These are phyloP conservation scores for Acropternis orthonyx DNA, from an alignment of 2,797 vertebrate species.

Conservation along the genomic window DNA sequence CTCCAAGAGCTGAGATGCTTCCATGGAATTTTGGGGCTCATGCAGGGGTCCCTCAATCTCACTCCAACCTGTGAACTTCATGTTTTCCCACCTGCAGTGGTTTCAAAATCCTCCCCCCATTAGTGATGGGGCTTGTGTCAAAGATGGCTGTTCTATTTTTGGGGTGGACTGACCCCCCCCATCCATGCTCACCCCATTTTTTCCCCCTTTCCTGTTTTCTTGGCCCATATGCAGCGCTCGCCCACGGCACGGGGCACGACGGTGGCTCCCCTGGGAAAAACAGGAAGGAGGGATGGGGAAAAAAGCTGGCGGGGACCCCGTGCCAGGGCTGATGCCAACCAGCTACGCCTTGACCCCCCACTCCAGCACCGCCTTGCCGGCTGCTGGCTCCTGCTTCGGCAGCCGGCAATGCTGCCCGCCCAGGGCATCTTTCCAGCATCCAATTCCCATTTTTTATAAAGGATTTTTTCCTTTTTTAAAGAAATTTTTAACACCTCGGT, in stretches of 20 bases:
- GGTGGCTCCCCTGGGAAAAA: not conserved
- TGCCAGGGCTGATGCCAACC: not conserved
- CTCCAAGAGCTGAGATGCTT: not conserved
- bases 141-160: not conserved
- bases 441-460: not conserved
- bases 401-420: not conserved
- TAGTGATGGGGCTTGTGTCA: fast-evolving
- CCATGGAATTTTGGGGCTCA: not conserved
- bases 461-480: not conserved
- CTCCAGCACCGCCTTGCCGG: not conserved
- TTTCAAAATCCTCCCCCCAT: not conserved
- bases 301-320: not conserved
- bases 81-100: not conserved
- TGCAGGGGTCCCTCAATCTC: fast-evolving
- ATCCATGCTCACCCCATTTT: not conserved
- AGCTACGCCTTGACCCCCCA: not conserved
- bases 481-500: not conserved
- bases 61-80: not conserved
- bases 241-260: not conserved
- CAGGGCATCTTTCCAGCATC: constrained; percentile 13
- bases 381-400: not conserved
- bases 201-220: not conserved
- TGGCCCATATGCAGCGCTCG: not conserved
- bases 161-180: not conserved
- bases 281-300: constrained; percentile 6